These are phyloP conservation scores for Benitochromis conjunctus DNA, from an alignment of 2,113 vertebrate genomes.

Conservation along the genomic window DNA sequence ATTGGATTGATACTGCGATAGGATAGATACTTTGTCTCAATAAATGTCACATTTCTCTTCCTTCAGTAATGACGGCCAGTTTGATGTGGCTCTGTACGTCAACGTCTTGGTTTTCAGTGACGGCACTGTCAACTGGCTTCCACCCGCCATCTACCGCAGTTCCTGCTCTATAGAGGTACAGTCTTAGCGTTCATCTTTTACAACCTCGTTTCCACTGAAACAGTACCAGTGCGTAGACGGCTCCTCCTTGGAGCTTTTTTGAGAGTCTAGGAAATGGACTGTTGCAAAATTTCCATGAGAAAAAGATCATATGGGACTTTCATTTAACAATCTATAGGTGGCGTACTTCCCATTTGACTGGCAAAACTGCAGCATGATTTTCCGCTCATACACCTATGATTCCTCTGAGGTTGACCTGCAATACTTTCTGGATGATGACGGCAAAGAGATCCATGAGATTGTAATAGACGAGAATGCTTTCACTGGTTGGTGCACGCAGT, in stretches of 20 bases:
- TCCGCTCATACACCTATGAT: slow-evolving; percentile 86
- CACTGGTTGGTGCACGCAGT: slow-evolving; percentile 70
- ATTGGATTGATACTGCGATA: not conserved
- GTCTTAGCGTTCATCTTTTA: not conserved
- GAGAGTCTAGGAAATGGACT: not conserved
- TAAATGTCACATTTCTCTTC: not conserved
- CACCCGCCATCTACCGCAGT: slow-evolving; percentile 84
- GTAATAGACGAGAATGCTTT: slow-evolving; percentile 86
- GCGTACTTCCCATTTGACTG: slow-evolving; percentile 90
- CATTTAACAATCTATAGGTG: slow-evolving; percentile 66
- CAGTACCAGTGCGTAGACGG: not conserved
- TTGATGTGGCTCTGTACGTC: slow-evolving; percentile 82
- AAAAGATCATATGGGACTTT: not conserved
- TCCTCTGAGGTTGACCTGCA: slow-evolving; percentile 82
- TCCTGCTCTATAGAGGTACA: slow-evolving; percentile 74
- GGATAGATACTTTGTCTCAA: not conserved
- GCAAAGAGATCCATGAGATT: slow-evolving; percentile 77
- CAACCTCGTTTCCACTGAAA: rapidly evolving
- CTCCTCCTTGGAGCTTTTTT: not conserved
- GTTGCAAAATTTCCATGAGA: not conserved
- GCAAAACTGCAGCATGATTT: slow-evolving; percentile 92
- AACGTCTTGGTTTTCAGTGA: slow-evolving; percentile 77
- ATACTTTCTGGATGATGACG: slow-evolving; percentile 69
- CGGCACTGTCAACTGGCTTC: slow-evolving; percentile 82
- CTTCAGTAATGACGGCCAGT: slow-evolving; percentile 84